phyloP scores from a whole-genome alignment of 2,888 invertebrate species.

The Ochropacha duplaris region DNA sequence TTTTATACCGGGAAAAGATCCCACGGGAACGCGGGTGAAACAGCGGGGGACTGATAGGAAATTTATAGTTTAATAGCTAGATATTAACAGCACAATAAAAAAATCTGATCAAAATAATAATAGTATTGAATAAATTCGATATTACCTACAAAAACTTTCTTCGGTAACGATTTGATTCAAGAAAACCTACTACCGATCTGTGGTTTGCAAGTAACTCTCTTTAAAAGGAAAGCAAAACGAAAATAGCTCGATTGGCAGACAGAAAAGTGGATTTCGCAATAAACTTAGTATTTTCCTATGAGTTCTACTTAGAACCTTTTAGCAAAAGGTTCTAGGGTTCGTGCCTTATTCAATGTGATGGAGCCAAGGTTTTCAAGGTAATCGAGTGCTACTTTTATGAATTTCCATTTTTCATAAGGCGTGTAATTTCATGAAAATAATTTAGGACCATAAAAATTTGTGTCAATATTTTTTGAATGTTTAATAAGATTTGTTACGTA shows the following conservation, averaged over 20 bases:
- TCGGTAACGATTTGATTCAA: background rate
- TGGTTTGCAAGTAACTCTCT: background rate
- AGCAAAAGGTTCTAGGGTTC: background rate
- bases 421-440: no score
- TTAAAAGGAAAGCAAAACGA: background rate
- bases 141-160: no score
- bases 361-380: background rate
- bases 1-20: no score
- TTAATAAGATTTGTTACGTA: no score
- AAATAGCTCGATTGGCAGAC: background rate
- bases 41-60: no score
- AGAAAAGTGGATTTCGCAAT: background rate
- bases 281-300: background rate
- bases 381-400: background rate
- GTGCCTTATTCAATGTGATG: background rate
- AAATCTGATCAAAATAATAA: no score
- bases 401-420: background rate
- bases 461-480: no score
- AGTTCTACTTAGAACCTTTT: background rate
- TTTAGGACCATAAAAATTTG: no score
- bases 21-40: no score
- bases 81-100: no score
- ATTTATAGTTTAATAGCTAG: no score
- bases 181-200: background rate
- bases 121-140: no score